These are phyloP conservation scores for Patiria miniata DNA, from an alignment of 35 echinoderm and acorn worm species.

Conservation along the genomic window DNA sequence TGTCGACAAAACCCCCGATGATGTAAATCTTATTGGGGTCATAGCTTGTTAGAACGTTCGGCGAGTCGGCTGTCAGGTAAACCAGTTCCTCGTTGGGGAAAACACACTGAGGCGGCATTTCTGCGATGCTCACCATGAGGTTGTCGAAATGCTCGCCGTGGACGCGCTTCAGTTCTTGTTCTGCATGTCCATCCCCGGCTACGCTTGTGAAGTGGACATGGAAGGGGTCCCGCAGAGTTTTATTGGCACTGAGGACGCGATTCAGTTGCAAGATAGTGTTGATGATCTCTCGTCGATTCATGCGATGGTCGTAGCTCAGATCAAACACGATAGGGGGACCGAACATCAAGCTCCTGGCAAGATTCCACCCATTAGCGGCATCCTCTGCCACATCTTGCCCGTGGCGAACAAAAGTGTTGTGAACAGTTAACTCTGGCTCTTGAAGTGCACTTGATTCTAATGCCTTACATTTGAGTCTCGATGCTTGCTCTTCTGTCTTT, in stretches of 20 bases:
- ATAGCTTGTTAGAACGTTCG: neutral
- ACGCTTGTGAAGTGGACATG: neutral
- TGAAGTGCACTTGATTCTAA: neutral
- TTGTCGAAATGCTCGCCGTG: neutral
- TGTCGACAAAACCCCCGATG: constrained; percentile 12
- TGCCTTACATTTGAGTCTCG: neutral
- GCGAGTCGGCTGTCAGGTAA: neutral
- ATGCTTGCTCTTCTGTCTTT: neutral
- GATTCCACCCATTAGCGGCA: neutral
- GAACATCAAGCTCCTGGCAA: neutral
- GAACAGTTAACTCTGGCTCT: neutral
- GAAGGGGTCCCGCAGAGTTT: constrained; percentile 4
- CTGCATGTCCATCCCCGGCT: neutral
- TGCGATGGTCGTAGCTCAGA: constrained; percentile 4
- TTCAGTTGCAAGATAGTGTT: neutral
- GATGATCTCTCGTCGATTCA: neutral
- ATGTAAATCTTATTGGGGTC: neutral
- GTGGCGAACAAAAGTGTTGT: neutral
- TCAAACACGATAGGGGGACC: constrained; percentile 5
- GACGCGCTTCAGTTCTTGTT: neutral
- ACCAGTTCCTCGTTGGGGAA: neutral
- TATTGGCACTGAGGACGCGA: neutral
- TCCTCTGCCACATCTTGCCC: neutral
- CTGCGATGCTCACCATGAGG: neutral
- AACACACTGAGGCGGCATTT: neutral